phyloP scores from a whole-genome alignment of 2,113 vertebrate genomes.

The Mixornis gularis region DNA sequence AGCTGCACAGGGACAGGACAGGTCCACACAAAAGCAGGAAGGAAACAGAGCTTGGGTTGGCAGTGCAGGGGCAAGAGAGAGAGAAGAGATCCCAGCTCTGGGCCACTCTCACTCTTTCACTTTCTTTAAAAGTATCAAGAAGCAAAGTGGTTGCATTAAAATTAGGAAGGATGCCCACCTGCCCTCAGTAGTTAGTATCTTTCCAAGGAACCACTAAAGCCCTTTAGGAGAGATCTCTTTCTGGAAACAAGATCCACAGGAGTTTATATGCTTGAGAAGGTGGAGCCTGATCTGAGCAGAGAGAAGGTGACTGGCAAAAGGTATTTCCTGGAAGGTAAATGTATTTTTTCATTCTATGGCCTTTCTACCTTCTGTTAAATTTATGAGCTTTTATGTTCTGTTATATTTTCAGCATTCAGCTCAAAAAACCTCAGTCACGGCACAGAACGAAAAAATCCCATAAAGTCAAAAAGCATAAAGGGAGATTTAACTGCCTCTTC shows the following conservation, averaged over 20 bases:
- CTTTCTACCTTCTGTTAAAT: constrained; percentile 34
- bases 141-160: neutral
- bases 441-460: constrained; percentile 7
- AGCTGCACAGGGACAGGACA: neutral
- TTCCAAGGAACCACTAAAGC: neutral
- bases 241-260: neutral
- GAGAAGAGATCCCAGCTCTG: neutral
- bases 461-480: constrained; percentile 25
- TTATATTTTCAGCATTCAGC: constrained; percentile 32
- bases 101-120: neutral
- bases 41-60: neutral
- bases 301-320: neutral
- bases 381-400: constrained; percentile 40
- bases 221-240: neutral
- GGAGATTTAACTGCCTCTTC: constrained; percentile 13
- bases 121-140: neutral
- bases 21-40: neutral
- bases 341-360: neutral
- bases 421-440: neutral
- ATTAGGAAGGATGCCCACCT: neutral
- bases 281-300: accelerated
- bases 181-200: neutral
- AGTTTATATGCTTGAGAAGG: neutral
- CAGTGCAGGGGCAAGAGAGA: neutral
- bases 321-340: constrained; percentile 6